A percentile compares a stretch with the other conserved stretches of the same genome.
Evolutionary conservation across 2,888 invertebrate genomes (phyloP).

Genomic region (Eurytoma adleriae): DNA sequence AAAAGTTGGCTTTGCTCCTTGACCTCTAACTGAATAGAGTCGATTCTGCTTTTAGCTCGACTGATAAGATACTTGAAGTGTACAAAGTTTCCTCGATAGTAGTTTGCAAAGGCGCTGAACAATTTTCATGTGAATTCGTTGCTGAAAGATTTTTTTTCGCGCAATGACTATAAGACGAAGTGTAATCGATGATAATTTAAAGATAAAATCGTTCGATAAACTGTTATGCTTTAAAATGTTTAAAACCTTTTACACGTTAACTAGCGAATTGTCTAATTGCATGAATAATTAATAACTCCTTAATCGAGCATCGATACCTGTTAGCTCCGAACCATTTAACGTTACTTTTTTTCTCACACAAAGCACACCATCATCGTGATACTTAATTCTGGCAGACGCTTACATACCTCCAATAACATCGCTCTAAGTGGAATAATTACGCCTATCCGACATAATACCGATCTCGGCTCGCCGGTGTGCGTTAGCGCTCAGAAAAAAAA

Average conservation of each 20-base stretch:
- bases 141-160: neutral
- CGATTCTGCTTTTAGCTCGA: too few species aligned
- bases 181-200: slow-evolving; percentile 9
- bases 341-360: slow-evolving; percentile 23
- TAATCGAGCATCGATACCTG: neutral
- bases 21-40: too few species aligned
- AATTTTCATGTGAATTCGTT: too few species aligned
- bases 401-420: slow-evolving; percentile 4
- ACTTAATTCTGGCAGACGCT: slow-evolving; percentile 1
- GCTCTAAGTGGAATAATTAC: slow-evolving; percentile 46
- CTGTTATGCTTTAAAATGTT: neutral
- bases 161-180: neutral
- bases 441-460: slow-evolving; percentile 1
- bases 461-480: neutral
- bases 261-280: slow-evolving; percentile 39
- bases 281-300: slow-evolving; percentile 46
- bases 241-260: neutral
- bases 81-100: neutral
- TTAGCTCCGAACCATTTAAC: slow-evolving; percentile 4
- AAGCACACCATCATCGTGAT: slow-evolving; percentile 11
- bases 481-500: neutral
- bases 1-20: too few species aligned
- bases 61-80: too few species aligned
- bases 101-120: too few species aligned
- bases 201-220: slow-evolving; percentile 5